Evolutionary conservation across 2,113 vertebrate genomes (phyloP).

Genomic region (Zosterops lateralis): DNA sequence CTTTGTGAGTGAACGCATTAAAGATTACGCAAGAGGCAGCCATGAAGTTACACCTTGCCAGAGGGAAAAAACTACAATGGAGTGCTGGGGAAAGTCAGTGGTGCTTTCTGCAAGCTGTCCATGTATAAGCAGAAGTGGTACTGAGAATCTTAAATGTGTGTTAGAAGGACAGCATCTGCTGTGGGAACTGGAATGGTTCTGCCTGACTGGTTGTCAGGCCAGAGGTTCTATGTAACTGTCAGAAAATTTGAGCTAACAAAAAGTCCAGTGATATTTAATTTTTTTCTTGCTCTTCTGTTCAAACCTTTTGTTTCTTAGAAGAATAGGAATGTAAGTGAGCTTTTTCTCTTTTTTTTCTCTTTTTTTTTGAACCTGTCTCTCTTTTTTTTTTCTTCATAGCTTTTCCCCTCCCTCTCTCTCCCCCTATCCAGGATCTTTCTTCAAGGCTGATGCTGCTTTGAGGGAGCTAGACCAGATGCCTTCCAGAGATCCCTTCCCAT

Average conservation of each 20-base stretch:
- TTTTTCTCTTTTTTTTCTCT: neutral
- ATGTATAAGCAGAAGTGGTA: neutral
- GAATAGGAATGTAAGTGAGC: neutral
- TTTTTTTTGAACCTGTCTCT: neutral
- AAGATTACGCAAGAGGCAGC: neutral
- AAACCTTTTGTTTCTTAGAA: neutral
- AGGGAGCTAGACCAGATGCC: neutral
- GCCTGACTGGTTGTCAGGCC: neutral
- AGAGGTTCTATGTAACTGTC: neutral
- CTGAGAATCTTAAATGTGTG: neutral
- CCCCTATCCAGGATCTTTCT: neutral
- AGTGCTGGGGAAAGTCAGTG: neutral
- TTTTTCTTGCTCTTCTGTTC: neutral
- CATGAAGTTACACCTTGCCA: neutral
- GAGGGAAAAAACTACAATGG: neutral
- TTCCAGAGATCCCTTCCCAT: neutral
- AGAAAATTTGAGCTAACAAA: neutral
- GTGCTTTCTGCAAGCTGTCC: neutral
- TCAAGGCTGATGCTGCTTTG: neutral
- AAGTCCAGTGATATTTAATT: neutral
- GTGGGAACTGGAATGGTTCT: neutral
- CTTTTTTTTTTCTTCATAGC: neutral
- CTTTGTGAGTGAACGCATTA: neutral
- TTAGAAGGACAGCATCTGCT: neutral
- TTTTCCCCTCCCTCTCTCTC: accelerated